Evolutionary conservation across 2,797 vertebrate genomes (phyloP), one percentile per base, ranked within the genome.

Genomic region (Varecia variegata): DNA sequence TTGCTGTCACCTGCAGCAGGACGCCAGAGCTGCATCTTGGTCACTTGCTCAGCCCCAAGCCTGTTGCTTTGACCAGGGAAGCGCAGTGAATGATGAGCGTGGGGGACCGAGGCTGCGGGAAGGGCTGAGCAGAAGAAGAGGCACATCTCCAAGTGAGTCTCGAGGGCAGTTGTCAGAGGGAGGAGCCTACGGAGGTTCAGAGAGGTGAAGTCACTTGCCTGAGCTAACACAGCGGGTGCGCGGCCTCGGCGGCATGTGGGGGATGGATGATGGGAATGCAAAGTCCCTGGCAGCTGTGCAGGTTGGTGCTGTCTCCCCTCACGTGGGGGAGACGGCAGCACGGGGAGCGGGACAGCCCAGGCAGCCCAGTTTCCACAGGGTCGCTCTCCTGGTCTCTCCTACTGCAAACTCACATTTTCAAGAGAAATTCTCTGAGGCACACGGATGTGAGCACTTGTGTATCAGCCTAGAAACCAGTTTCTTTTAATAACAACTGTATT

Each of bases 321-420:
- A 40, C 2, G 35, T 2, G 2, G 30, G 17, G 4, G 43, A 38
- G 9, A 56, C 2, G 27, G 7, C 13, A n/a, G 58, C 52, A 54
- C 20, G 17, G 35, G 12, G 47, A 32, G 47, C 4, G 38, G 30
- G 30, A 45, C 8, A 30, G 13, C 40, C 12, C 4, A 17, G 27
- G 35, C 1, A 6, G 11, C 25, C 13, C 32, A 14, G 1, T 1
- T 68, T 18, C 8, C n/a, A 1, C 7, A 58, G 17, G 10, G 25
- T 40, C 14, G n/a, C 40, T 54, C 9, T 60, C 38, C 25, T 56
- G 8, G 3, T 38, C 32, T 60, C 8, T 70, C 20, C 35, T 32
- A 7, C 13, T 13, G 30, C 80, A 45, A 58, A 38, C 1, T 17
- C 12, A 0, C 6, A 7, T 74, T 85, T 82, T 65, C 43, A n/a